A percentile compares a stretch with the other conserved stretches of the same genome.
Evolutionary conservation across 2,888 invertebrate genomes (phyloP).

Genomic region (Rhogogaster chlorosoma): DNA sequence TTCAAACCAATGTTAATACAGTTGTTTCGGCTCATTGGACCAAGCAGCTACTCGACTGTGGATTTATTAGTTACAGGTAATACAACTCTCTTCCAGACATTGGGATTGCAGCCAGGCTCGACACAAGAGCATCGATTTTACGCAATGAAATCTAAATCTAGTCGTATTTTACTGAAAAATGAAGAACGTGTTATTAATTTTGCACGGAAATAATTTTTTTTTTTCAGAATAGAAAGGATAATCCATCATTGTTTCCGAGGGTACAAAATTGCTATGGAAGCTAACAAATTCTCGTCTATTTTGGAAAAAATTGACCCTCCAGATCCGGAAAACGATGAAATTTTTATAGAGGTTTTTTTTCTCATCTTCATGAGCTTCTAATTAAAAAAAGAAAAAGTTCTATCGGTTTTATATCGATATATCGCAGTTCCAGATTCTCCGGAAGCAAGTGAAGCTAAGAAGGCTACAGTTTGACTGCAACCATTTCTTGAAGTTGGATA

Average conservation of each 20-base stretch:
- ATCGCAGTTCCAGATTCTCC: conserved; percentile 33
- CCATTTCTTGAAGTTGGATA: conserved; percentile 15
- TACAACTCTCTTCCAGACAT: not conserved
- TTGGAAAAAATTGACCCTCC: not conserved
- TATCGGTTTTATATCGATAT: not conserved
- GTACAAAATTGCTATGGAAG: not conserved
- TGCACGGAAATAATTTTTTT: not conserved
- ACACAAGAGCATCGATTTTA: not conserved
- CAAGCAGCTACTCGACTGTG: not conserved
- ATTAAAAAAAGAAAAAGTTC: not conserved
- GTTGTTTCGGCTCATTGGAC: not conserved
- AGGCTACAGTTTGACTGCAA: conserved; percentile 28
- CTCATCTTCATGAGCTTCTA: not conserved
- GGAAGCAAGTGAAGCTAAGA: conserved; percentile 2
- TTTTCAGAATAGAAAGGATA: conserved; percentile 37
- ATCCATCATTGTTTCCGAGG: conserved; percentile 16
- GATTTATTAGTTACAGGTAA: conserved; percentile 2
- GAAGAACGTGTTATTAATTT: too few species aligned
- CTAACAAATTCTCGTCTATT: not conserved
- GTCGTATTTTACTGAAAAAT: not conserved
- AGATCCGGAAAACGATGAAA: conserved; percentile 12
- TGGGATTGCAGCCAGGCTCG: too few species aligned
- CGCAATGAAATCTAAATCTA: not conserved
- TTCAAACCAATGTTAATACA: not conserved
- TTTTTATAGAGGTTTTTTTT: not conserved